These are phyloP conservation scores for Chrysocyon brachyurus DNA, from an alignment of 2,797 vertebrate species.

Conservation along the genomic window DNA sequence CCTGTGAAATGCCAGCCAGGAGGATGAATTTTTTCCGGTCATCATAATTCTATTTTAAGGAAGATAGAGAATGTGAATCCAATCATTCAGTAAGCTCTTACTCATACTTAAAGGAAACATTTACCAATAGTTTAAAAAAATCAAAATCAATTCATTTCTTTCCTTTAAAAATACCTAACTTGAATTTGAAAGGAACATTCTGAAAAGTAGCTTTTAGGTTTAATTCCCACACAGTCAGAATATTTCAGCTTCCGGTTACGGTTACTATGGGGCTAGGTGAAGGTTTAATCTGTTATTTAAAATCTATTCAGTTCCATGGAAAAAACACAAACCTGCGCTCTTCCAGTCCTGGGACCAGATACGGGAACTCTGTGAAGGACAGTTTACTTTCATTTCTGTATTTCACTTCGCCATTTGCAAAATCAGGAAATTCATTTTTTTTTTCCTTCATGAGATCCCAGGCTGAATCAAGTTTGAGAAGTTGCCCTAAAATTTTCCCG, in stretches of 20 bases:
- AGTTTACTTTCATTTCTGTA: background rate
- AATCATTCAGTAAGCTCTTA: conserved; percentile 7
- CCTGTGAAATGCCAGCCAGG: background rate
- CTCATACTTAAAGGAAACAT: background rate
- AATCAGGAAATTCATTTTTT: conserved; percentile 1
- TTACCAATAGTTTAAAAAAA: background rate
- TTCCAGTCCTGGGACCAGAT: background rate
- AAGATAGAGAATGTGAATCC: background rate
- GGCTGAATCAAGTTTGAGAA: background rate
- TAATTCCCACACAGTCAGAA: background rate
- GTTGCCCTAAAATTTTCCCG: background rate
- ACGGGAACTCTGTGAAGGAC: background rate
- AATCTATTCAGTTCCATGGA: background rate
- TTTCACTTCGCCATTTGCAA: background rate
- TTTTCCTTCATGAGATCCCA: background rate
- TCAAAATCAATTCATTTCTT: background rate
- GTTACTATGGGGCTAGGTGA: background rate
- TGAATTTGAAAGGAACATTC: conserved; percentile 27
- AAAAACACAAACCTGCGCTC: background rate
- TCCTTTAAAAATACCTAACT: background rate
- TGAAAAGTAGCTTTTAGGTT: background rate
- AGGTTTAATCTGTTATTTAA: background rate
- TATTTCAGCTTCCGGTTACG: background rate
- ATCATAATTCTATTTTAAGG: background rate
- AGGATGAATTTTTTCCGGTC: background rate